A percentile compares a stretch with the other conserved stretches of the same genome.
Evolutionary conservation across 2,888 invertebrate genomes (phyloP).

Genomic region (Drosophila atroscutellata): DNA sequence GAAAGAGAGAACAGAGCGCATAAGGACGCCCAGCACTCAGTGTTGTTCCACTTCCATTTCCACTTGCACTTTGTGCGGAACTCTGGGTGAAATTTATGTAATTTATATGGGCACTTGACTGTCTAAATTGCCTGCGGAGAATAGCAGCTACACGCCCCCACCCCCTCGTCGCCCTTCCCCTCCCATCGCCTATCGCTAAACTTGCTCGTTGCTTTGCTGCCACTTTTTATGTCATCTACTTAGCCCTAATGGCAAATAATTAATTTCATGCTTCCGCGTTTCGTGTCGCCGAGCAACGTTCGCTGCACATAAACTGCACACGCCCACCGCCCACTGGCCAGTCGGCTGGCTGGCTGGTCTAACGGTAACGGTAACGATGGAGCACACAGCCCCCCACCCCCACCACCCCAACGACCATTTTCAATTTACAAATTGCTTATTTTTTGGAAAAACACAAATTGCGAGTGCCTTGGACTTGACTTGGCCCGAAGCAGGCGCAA

Average conservation of each 20-base stretch:
- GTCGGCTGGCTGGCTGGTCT: constrained; percentile 3
- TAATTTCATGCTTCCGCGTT: constrained; percentile 85
- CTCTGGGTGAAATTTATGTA: constrained; percentile 84
- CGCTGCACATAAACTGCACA: constrained; percentile 34
- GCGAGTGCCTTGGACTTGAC: constrained; percentile 76
- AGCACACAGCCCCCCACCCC: constrained; percentile 3
- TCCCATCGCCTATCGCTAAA: neutral
- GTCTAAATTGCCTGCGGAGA: constrained; percentile 85
- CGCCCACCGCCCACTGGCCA: constrained; percentile 34
- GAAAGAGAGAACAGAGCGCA: neutral
- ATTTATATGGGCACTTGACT: constrained; percentile 86
- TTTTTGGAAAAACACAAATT: constrained; percentile 75
- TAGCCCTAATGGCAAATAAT: constrained; percentile 86
- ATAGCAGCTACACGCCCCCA: constrained; percentile 21
- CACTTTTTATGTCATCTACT: constrained; percentile 85
- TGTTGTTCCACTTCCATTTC: constrained; percentile 23
- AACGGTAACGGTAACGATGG: neutral
- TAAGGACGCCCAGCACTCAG: constrained; percentile 27
- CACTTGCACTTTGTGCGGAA: constrained; percentile 48
- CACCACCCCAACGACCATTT: constrained; percentile 65
- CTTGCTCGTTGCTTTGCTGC: constrained; percentile 46
- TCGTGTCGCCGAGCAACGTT: constrained; percentile 52
- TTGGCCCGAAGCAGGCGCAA: constrained; percentile 28
- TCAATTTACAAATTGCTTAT: constrained; percentile 82
- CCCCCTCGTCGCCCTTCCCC: neutral